These are phyloP conservation scores for Pyrochroa serraticornis DNA, from an alignment of 2,888 invertebrate species.

Conservation along the genomic window DNA sequence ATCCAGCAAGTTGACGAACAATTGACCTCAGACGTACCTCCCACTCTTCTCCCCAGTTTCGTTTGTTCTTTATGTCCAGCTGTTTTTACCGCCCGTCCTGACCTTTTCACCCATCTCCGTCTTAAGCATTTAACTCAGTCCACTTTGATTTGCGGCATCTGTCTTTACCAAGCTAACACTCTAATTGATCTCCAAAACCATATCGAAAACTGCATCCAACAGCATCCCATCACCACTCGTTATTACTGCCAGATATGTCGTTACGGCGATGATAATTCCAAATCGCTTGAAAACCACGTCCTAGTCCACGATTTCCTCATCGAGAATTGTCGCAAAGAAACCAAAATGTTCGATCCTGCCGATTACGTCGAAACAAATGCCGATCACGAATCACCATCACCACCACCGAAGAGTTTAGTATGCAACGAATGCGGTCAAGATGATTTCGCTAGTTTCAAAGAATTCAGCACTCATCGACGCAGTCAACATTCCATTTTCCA, in stretches of 20 bases:
- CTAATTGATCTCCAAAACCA: slow-evolving; percentile 60
- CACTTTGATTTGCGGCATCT: slow-evolving; percentile 63
- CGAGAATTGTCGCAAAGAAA: slow-evolving; percentile 51
- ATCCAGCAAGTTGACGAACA: slow-evolving; percentile 30
- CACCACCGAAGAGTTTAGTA: slow-evolving; percentile 41
- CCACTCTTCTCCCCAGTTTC: slow-evolving; percentile 34
- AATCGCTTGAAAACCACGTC: slow-evolving; percentile 61
- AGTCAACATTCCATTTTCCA: slow-evolving; percentile 63
- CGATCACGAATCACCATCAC: slow-evolving; percentile 22
- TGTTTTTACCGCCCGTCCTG: slow-evolving; percentile 57
- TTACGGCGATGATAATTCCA: slow-evolving; percentile 63
- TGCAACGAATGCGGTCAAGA: slow-evolving; percentile 46
- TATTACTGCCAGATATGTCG: slow-evolving; percentile 62
- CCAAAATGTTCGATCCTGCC: slow-evolving; percentile 58
- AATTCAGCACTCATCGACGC: slow-evolving; percentile 62
- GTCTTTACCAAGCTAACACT: slow-evolving; percentile 61
- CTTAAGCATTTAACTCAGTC: slow-evolving; percentile 62
- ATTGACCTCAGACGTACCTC: slow-evolving; percentile 29
- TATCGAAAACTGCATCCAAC: slow-evolving; percentile 59
- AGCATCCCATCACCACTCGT: slow-evolving; percentile 53
- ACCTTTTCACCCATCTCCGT: slow-evolving; percentile 63
- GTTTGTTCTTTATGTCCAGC: slow-evolving; percentile 54
- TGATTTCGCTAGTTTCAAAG: slow-evolving; percentile 59
- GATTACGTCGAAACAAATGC: slow-evolving; percentile 59
- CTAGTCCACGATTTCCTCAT: slow-evolving; percentile 62